phyloP scores from a whole-genome alignment of 2,113 vertebrate genomes.

The Xiphias gladius region DNA sequence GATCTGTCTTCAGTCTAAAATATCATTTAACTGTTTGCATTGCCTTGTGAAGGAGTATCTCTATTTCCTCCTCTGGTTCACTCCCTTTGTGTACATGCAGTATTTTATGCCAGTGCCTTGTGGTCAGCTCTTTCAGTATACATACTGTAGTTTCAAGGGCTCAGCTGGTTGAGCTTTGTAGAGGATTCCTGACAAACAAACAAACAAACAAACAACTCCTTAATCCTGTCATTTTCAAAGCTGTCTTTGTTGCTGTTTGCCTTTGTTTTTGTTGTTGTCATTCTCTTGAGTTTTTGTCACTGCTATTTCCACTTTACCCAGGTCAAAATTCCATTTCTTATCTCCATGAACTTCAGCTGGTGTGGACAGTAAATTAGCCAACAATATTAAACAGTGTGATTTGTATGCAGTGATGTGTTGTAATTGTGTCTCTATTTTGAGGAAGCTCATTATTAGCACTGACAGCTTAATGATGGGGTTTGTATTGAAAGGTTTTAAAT shows the following conservation, averaged over 20 bases:
- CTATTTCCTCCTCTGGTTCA: background rate
- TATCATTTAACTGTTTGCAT: background rate
- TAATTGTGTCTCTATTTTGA: background rate
- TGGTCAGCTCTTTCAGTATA: slow-evolving; percentile 1
- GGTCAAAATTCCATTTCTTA: slow-evolving; percentile 21
- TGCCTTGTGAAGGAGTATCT: background rate
- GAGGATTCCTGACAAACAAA: slow-evolving; percentile 9
- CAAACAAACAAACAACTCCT: background rate
- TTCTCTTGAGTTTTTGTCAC: background rate
- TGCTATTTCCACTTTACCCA: background rate
- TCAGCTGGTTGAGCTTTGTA: background rate
- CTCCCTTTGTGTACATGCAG: background rate
- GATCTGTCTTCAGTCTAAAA: background rate
- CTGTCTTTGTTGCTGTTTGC: background rate
- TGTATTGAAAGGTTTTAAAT: background rate
- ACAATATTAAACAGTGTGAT: background rate
- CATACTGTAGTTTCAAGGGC: background rate
- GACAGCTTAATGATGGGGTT: background rate
- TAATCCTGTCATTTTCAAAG: background rate
- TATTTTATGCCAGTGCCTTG: background rate
- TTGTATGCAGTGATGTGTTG: background rate
- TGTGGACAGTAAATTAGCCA: background rate
- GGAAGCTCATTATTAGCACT: background rate
- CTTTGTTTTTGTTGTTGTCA: background rate
- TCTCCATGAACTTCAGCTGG: background rate